Evolutionary conservation across 1,140 invertebrate genomes (phyloP).

Genomic region (Drosophila azteca): DNA sequence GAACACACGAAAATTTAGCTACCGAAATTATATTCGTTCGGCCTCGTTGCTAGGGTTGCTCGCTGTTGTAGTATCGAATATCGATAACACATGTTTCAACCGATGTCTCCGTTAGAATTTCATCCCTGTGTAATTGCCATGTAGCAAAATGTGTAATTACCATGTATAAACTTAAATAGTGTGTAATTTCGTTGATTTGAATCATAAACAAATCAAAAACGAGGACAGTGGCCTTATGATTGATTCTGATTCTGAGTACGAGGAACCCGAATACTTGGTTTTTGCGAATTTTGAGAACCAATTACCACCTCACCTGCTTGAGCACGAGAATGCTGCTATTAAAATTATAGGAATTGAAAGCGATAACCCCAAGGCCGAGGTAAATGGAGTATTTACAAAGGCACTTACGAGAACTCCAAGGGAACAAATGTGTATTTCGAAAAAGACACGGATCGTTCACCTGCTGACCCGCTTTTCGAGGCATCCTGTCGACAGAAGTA

Average conservation of each 20-base stretch:
- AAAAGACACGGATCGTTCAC: slow-evolving; percentile 76
- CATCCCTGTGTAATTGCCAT: too few relatives aligned
- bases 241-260: slow-evolving; percentile 77
- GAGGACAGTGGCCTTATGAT: too few relatives aligned
- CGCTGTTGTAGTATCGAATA: too few relatives aligned
- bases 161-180: too few relatives aligned
- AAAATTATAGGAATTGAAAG: slow-evolving; percentile 85
- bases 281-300: slow-evolving; percentile 81
- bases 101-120: too few relatives aligned
- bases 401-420: slow-evolving; percentile 84
- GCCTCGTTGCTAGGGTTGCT: slow-evolving; percentile 46
- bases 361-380: slow-evolving; percentile 85
- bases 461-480: slow-evolving; percentile 84
- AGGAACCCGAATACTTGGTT: slow-evolving; percentile 75
- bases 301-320: slow-evolving; percentile 60
- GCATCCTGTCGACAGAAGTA: slow-evolving; percentile 75
- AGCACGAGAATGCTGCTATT: slow-evolving; percentile 64
- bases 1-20: slow-evolving; percentile 55
- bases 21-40: slow-evolving; percentile 62
- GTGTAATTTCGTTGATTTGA: too few relatives aligned
- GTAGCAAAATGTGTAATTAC: too few relatives aligned
- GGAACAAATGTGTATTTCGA: slow-evolving; percentile 85
- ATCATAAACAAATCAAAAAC: neutral
- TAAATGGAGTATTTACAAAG: slow-evolving; percentile 84
- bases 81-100: too few relatives aligned